Evolutionary conservation across 1,140 invertebrate species (phyloP).

Genomic region (Ruditapes philippinarum): DNA sequence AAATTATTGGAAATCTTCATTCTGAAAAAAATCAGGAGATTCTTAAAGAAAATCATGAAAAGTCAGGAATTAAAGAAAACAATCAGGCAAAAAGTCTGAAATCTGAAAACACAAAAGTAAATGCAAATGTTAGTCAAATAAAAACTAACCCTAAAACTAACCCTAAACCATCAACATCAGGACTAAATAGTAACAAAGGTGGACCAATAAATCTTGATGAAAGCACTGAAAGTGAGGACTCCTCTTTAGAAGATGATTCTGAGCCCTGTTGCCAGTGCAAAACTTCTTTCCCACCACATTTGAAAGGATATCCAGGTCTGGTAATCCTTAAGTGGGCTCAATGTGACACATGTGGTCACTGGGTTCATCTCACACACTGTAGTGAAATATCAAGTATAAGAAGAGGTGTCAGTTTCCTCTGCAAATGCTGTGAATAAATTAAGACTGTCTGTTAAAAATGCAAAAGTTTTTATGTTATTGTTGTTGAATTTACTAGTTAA

Average conservation of each 20-base stretch:
- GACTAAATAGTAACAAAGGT: slow-evolving; percentile 1
- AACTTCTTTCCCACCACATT: background rate
- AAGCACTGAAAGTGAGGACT: slow-evolving; percentile 12
- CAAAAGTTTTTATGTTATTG: too few relatives aligned
- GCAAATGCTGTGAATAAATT: slow-evolving; percentile 14
- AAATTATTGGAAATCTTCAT: too few relatives aligned
- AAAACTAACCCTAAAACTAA: too few relatives aligned
- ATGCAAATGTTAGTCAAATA: too few relatives aligned
- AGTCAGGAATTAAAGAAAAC: too few relatives aligned
- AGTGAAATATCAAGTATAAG: background rate
- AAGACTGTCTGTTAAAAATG: too few relatives aligned
- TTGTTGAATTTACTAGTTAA: too few relatives aligned
- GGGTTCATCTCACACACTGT: slow-evolving; percentile 16
- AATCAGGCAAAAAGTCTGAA: too few relatives aligned
- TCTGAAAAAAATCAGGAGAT: too few relatives aligned
- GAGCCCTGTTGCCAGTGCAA: slow-evolving; percentile 5
- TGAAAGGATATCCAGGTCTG: background rate
- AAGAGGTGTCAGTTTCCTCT: slow-evolving; percentile 18
- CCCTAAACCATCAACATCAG: background rate
- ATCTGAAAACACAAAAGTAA: too few relatives aligned
- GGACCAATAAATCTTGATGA: too few relatives aligned
- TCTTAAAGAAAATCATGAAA: too few relatives aligned
- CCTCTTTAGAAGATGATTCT: slow-evolving; percentile 8
- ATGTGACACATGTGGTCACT: slow-evolving; percentile 22
- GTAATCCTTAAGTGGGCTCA: background rate